Evolutionary conservation across 2,797 vertebrate species (phyloP).

Genomic region (Acipenser ruthenus): DNA sequence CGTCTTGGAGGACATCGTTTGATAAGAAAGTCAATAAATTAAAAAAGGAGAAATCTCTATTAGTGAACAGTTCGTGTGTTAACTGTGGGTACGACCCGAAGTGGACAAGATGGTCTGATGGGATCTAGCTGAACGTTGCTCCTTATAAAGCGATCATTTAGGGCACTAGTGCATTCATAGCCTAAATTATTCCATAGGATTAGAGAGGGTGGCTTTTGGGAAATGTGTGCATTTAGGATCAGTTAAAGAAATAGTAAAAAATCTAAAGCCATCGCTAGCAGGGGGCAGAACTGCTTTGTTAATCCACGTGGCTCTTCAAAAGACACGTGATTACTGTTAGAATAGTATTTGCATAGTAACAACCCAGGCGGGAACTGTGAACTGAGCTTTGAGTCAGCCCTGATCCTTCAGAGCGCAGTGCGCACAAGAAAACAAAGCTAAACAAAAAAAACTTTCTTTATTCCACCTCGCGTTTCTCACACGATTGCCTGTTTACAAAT

Average conservation of each 20-base stretch:
- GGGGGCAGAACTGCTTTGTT: conserved; percentile 87
- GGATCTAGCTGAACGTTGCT: conserved; percentile 35
- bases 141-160: conserved; percentile 82
- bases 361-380: conserved; percentile 63
- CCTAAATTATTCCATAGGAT: conserved; percentile 86
- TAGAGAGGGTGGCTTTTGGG: conserved; percentile 70
- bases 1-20: conserved; percentile 79
- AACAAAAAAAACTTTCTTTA: conserved; percentile 57
- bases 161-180: conserved; percentile 66
- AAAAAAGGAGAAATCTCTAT: conserved; percentile 19
- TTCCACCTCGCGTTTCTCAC: conserved; percentile 70
- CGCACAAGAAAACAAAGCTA: conserved; percentile 66
- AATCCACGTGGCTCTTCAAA: conserved; percentile 92
- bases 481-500: conserved; percentile 79
- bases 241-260: conserved; percentile 72
- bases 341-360: conserved; percentile 76
- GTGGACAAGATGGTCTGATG: conserved; percentile 52
- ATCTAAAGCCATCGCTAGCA: conserved; percentile 60
- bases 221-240: conserved; percentile 88
- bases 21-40: conserved; percentile 26
- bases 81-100: conserved; percentile 34
- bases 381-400: conserved; percentile 48
- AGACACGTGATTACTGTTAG: conserved; percentile 80
- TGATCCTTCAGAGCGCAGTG: conserved; percentile 63
- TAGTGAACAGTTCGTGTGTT: conserved; percentile 15